Conservation (phyloP, 2,888 invertebrate genomes). For the Microchrysa polita region DNA sequence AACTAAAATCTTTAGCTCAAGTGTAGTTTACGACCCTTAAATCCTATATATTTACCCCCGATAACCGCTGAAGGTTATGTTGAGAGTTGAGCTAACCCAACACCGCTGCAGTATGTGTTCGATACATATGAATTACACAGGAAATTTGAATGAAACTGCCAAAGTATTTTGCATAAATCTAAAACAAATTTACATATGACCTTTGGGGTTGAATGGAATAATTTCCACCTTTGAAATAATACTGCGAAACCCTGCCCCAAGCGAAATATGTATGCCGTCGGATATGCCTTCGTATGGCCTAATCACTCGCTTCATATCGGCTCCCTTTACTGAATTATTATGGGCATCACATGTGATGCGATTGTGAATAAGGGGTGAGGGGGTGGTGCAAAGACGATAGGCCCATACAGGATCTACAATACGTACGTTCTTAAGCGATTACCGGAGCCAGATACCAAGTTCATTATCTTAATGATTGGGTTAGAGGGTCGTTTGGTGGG, state of each 20-base stretch:
- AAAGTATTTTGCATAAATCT: constrained; percentile 11
- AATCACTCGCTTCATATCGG: constrained; percentile 4
- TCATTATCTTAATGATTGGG: constrained; percentile 32
- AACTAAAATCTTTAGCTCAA: too few relatives aligned
- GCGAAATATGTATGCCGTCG: neutral
- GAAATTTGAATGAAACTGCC: constrained; percentile 2
- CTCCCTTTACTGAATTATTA: neutral
- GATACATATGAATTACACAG: constrained; percentile 3
- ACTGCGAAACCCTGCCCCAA: neutral
- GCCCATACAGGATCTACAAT: too few relatives aligned
- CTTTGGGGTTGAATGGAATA: constrained; percentile 11
- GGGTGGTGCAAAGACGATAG: neutral
- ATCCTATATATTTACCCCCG: neutral
- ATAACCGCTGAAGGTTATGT: neutral
- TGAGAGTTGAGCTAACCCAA: neutral
- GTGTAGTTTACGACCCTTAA: too few relatives aligned
- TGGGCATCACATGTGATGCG: neutral
- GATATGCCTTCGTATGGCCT: constrained; percentile 4
- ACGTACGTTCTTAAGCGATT: constrained; percentile 25
- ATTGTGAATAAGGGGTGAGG: too few relatives aligned
- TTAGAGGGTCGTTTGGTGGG: neutral
- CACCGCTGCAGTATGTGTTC: neutral
- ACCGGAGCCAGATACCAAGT: constrained; percentile 23
- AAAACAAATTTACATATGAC: neutral
- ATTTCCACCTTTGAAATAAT: constrained; percentile 11